A percentile compares a stretch with the other conserved stretches of the same genome.
phyloP scores from a whole-genome alignment of 2,113 vertebrate species.

The Progne subis region DNA sequence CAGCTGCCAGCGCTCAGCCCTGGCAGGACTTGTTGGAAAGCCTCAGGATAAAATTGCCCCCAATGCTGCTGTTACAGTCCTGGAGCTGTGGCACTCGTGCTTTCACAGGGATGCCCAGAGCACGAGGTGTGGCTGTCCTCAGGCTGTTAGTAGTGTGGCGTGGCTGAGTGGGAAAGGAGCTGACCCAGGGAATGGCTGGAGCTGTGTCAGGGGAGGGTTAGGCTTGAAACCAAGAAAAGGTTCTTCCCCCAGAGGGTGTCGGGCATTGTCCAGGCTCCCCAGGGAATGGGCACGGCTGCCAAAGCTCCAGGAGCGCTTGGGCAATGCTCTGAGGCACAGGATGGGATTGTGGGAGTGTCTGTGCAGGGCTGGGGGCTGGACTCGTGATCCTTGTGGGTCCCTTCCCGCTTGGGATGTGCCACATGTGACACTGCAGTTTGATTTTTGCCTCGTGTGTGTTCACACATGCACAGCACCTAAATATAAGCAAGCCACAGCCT shows the following conservation, averaged over 20 bases:
- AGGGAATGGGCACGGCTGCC: not conserved
- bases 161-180: not conserved
- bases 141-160: not conserved
- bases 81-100: not conserved
- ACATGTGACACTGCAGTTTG: not conserved
- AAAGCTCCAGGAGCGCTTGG: not conserved
- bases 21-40: not conserved
- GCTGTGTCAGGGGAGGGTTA: not conserved
- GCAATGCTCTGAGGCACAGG: not conserved
- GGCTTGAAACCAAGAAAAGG: not conserved
- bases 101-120: not conserved
- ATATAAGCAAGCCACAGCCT: not conserved
- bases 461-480: no score
- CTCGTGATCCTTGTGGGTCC: not conserved
- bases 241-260: not conserved
- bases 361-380: not conserved
- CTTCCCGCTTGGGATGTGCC: not conserved
- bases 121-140: accelerated
- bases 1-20: not conserved
- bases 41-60: not conserved
- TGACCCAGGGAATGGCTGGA: not conserved
- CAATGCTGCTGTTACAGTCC: accelerated
- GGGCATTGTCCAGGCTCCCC: not conserved
- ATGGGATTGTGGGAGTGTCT: not conserved
- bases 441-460: not conserved